Conservation (phyloP, 2,113 vertebrate species). For the Cercocebus atys region DNA sequence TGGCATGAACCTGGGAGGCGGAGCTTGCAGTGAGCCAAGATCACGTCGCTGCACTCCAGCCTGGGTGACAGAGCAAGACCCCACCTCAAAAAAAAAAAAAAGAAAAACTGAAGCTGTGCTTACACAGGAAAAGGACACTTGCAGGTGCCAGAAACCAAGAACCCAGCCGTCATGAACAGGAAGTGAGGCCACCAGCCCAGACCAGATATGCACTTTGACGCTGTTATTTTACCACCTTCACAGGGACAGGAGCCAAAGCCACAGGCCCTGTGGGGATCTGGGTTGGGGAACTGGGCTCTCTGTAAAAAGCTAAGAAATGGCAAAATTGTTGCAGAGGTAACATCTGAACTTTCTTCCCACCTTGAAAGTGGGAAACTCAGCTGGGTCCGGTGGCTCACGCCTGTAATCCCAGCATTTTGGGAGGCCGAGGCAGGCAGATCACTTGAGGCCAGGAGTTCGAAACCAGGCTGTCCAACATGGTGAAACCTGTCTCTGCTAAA, state of each 20-base stretch:
- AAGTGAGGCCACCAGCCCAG: not conserved
- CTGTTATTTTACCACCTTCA: not conserved
- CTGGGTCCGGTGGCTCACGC: too few relatives aligned
- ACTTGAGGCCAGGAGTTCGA: too few relatives aligned
- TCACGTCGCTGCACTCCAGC: too few relatives aligned
- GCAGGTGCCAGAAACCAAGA: not conserved
- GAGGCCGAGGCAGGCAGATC: too few relatives aligned
- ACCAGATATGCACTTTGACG: not conserved
- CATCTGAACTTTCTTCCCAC: not conserved
- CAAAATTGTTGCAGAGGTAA: not conserved
- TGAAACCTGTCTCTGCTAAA: too few relatives aligned
- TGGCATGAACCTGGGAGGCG: too few relatives aligned
- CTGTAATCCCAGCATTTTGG: too few relatives aligned
- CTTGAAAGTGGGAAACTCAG: not conserved
- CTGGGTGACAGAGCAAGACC: too few relatives aligned
- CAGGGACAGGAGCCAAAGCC: not conserved
- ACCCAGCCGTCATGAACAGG: too few relatives aligned
- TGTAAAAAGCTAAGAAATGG: not conserved
- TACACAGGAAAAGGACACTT: not conserved
- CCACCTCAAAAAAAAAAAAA: too few relatives aligned
- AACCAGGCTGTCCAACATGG: too few relatives aligned
- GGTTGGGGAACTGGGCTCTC: not conserved
- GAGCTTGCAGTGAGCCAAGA: too few relatives aligned
- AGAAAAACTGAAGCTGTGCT: not conserved
- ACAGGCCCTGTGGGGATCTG: not conserved